Evolutionary conservation across 2,113 vertebrate species (phyloP), one percentile per base, ranked within the genome.

Genomic region (Coracopsis vasa): DNA sequence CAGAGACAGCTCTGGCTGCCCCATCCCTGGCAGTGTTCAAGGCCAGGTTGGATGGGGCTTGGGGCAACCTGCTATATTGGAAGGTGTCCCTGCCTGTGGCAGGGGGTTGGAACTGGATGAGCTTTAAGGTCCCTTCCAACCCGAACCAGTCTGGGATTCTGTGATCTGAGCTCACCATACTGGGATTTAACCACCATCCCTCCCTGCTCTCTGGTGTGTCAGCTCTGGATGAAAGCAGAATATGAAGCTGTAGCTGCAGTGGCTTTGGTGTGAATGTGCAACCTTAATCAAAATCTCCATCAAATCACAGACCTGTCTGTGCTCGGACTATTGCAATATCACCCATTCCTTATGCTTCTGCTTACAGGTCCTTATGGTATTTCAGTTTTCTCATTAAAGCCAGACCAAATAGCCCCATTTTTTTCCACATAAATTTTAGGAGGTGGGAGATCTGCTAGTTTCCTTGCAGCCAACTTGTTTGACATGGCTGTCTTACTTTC

Each of bases 21-120:
- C 54, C 9, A 56, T 56, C 54, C 31, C 19, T 56, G 54, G 31
- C 33, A n/a, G 54, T 23, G 54, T 14, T 58, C 33, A 58, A 58
- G 33, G 54, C 56, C 33, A 23, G 13, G 56, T 5, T 58, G 54
- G 54, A 58, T 1, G 8, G 33, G 54, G 8, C 54, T 58, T 58
- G 54, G 54, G n/a, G 33, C 33, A 56, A 9, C 20, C 8, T n/a
- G 54, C 0, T n/a, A 13, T 23, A 9, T 20, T 23, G 13, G 54
- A 58, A 58, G 33, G 20, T n/a, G 33, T 14, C 20, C 6, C 54
- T 58, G 54, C 33, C 4, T 0, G 0, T n/a, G 20, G 54, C 9
- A 23, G 33, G 54, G 33, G 8, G 20, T 15, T n/a, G 54, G 20
- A 14, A 58, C 4, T 15, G 33, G 20, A 4, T n/a, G 54, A 58